phyloP scores from a whole-genome alignment of 1,140 invertebrate species.

The Cardiocondyla obscurior region DNA sequence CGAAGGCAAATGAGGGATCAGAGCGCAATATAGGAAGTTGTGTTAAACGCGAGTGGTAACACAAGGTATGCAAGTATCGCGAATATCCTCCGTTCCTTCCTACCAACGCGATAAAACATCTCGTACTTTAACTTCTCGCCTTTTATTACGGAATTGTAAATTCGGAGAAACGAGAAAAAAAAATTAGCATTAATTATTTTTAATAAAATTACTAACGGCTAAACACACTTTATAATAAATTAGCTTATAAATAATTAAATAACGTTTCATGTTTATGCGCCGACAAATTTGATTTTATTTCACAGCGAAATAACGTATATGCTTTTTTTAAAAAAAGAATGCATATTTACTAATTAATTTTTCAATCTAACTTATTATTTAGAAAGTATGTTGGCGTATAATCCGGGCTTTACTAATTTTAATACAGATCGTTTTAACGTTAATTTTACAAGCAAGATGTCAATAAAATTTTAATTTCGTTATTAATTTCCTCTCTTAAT shows the following conservation, averaged over 20 bases:
- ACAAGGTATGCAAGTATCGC: conserved; percentile 18
- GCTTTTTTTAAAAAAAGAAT: neutral
- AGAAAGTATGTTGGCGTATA: neutral
- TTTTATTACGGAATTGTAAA: conserved; percentile 33
- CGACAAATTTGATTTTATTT: conserved; percentile 18
- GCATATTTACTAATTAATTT: neutral
- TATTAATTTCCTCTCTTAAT: neutral
- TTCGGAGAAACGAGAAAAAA: neutral
- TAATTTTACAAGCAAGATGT: neutral
- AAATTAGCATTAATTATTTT: conserved; percentile 4
- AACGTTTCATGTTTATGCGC: neutral
- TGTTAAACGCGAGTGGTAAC: conserved; percentile 55
- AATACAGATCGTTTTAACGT: neutral
- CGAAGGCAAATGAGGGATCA: conserved; percentile 48
- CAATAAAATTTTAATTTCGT: neutral
- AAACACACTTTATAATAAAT: neutral
- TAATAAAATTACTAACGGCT: neutral
- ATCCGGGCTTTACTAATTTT: neutral
- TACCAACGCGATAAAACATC: conserved; percentile 31
- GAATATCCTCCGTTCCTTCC: conserved; percentile 28
- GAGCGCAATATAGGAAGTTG: conserved; percentile 37
- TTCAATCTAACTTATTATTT: neutral
- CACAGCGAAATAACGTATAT: neutral
- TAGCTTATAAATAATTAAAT: neutral
- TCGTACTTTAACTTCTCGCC: conserved; percentile 15